Percentiles rank a stretch among this genome's conserved stretches.
These are phyloP conservation scores for Tokudaia tokunoshimensis DNA, from an alignment of 2,797 vertebrate species.

Conservation along the genomic window DNA sequence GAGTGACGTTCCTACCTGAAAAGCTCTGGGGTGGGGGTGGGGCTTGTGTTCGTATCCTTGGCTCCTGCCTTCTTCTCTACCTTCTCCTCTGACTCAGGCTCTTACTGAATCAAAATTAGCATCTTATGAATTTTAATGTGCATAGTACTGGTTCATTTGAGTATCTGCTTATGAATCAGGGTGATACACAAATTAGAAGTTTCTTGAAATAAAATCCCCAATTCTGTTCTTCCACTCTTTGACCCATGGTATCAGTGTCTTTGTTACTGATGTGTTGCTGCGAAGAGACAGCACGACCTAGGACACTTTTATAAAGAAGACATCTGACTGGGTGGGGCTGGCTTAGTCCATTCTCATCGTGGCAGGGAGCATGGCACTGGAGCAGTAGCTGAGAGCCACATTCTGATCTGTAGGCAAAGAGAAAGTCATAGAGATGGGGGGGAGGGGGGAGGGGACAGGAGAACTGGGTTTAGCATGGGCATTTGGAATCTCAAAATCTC, in stretches of 20 bases:
- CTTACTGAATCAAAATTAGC: neutral
- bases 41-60: neutral
- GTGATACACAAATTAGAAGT: slow-evolving; percentile 32
- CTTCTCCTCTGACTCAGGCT: neutral
- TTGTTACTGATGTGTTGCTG: neutral
- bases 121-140: neutral
- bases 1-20: neutral
- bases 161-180: neutral
- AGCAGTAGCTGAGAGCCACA: neutral
- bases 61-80: neutral
- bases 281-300: neutral
- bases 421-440: too few relatives aligned
- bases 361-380: neutral
- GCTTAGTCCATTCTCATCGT: neutral
- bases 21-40: neutral
- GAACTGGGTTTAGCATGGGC: neutral
- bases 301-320: neutral
- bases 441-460: too few relatives aligned
- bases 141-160: neutral
- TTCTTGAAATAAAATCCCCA: slow-evolving; percentile 55
- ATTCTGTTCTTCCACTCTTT: neutral
- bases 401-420: neutral
- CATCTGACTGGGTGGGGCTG: neutral
- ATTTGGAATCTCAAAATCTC: neutral
- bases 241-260: neutral